Percentiles rank a stretch among this genome's conserved stretches.
These are phyloP conservation scores for Merluccius polli DNA, from an alignment of 2,797 vertebrate genomes.

Conservation along the genomic window DNA sequence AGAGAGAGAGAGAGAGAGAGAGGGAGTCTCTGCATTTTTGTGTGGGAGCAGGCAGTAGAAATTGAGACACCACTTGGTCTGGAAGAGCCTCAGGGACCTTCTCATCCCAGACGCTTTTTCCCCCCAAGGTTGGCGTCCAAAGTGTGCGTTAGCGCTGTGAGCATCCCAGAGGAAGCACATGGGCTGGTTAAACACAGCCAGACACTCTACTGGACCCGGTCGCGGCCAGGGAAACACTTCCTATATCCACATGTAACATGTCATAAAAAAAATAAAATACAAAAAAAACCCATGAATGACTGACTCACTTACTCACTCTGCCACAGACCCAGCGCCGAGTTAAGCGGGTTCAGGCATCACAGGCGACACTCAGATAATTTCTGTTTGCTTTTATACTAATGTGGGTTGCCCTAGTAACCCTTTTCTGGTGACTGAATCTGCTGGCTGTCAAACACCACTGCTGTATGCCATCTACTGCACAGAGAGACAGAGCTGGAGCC, in stretches of 20 bases:
- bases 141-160: conserved; percentile 70
- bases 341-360: conserved; percentile 52
- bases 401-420: conserved; percentile 59
- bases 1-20: background rate
- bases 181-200: conserved; percentile 75
- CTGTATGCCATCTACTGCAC: background rate
- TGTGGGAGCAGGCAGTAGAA: conserved; percentile 37
- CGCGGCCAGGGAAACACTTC: conserved; percentile 73
- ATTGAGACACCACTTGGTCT: conserved; percentile 75
- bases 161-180: conserved; percentile 75
- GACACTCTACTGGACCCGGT: conserved; percentile 67
- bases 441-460: conserved; percentile 17
- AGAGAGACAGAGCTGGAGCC: background rate
- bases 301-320: conserved; percentile 53
- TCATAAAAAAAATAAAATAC: conserved; percentile 56
- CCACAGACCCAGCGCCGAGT: conserved; percentile 57
- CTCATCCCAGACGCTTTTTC: conserved; percentile 57
- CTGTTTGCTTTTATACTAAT: conserved; percentile 60
- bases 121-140: conserved; percentile 68
- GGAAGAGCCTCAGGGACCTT: conserved; percentile 80
- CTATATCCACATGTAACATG: conserved; percentile 75
- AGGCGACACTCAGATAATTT: conserved; percentile 43
- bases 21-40: background rate
- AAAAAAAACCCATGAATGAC: background rate
- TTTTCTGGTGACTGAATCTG: conserved; percentile 33